phyloP scores from a whole-genome alignment of 2,113 vertebrate species.

The Bambusicola thoracicus region DNA sequence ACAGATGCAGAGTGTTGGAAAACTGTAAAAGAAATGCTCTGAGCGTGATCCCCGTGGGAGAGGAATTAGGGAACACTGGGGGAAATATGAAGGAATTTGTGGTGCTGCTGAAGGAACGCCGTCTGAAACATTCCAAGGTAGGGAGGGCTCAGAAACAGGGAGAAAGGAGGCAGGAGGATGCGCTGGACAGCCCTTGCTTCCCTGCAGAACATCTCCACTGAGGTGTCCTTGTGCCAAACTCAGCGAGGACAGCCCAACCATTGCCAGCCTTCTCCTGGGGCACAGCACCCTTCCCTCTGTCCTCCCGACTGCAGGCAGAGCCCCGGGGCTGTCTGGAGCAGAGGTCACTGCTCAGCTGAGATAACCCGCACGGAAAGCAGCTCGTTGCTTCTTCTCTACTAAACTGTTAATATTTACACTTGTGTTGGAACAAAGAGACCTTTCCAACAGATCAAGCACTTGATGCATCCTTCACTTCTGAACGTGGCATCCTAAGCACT shows the following conservation, averaged over 20 bases:
- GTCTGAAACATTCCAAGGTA: background rate
- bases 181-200: background rate
- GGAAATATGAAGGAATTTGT: background rate
- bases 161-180: background rate
- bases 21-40: background rate
- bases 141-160: background rate
- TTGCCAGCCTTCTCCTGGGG: background rate
- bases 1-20: background rate
- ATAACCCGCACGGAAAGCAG: background rate
- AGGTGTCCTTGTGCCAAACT: background rate
- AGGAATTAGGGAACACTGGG: rapidly evolving
- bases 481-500: background rate
- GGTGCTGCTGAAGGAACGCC: background rate
- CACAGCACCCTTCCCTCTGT: background rate
- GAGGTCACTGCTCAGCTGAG: background rate
- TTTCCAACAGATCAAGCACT: background rate
- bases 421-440: background rate
- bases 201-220: background rate
- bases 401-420: background rate
- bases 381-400: background rate
- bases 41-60: background rate
- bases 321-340: background rate
- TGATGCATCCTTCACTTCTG: background rate
- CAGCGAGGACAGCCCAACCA: background rate
- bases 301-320: background rate